phyloP scores from a whole-genome alignment of 1,140 invertebrate species.

The Aradophagus sp. region DNA sequence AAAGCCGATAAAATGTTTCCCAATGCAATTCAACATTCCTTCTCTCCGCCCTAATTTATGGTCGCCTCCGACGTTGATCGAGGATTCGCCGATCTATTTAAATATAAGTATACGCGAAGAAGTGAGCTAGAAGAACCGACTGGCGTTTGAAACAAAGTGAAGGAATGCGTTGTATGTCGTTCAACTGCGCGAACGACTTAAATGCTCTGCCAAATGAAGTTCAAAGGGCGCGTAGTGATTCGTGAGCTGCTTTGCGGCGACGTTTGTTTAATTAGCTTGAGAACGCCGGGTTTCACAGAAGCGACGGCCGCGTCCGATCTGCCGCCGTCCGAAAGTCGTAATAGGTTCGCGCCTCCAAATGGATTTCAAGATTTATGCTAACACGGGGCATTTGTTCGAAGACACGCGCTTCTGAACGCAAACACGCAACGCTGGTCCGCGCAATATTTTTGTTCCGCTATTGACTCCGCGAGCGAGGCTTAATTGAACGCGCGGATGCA shows the following conservation, averaged over 20 bases:
- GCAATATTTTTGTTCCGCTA: conserved; percentile 54
- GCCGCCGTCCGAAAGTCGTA: conserved; percentile 63
- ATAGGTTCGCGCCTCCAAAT: conserved; percentile 73
- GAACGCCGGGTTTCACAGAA: conserved; percentile 56
- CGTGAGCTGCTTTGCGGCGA: conserved; percentile 58
- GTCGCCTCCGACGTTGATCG: conserved; percentile 7
- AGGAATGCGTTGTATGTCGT: conserved; percentile 47
- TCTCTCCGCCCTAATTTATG: conserved; percentile 22
- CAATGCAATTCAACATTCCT: conserved; percentile 20
- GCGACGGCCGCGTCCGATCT: conserved; percentile 52
- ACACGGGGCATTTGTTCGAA: conserved; percentile 72
- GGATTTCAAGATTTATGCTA: conserved; percentile 76
- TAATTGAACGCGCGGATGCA: conserved; percentile 63
- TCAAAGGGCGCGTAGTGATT: conserved; percentile 64
- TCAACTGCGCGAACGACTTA: conserved; percentile 49
- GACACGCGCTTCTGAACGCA: conserved; percentile 59
- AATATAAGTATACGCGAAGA: conserved; percentile 48
- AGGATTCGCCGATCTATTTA: conserved; percentile 33
- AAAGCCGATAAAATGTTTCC: conserved; percentile 19
- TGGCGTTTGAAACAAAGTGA: conserved; percentile 42
- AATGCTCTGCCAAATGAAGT: conserved; percentile 62
- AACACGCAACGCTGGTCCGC: conserved; percentile 49
- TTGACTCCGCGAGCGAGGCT: conserved; percentile 49
- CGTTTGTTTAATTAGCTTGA: conserved; percentile 73
- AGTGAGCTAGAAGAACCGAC: conserved; percentile 30